phyloP scores from a whole-genome alignment of 2,888 invertebrate genomes.

The Lasius platythorax region DNA sequence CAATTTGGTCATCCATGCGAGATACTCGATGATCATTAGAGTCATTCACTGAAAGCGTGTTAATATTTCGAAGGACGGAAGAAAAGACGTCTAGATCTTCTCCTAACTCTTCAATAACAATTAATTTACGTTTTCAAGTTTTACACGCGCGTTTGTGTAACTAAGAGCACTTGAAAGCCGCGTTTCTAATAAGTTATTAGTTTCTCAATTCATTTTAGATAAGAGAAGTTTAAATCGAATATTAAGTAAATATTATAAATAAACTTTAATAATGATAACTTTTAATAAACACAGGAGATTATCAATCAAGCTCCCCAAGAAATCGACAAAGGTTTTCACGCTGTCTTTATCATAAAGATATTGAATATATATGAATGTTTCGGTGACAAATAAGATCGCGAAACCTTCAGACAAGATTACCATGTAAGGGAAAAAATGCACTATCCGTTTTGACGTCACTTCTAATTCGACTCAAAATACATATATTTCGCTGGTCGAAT shows the following conservation, averaged over 20 bases:
- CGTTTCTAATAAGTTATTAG: slow-evolving; percentile 12
- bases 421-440: background rate
- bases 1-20: background rate
- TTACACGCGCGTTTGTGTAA: background rate
- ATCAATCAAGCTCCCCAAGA: background rate
- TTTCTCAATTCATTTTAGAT: background rate
- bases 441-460: background rate
- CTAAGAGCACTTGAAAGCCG: background rate
- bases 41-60: slow-evolving; percentile 5
- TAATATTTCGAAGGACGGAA: background rate
- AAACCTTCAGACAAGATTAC: background rate
- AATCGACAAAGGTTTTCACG: too few species aligned
- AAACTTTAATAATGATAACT: background rate
- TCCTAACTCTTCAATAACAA: slow-evolving; percentile 15
- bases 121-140: slow-evolving; percentile 11
- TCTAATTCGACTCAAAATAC: slow-evolving; percentile 22
- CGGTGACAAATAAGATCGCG: background rate
- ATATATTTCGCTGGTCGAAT: background rate
- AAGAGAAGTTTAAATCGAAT: slow-evolving; percentile 1
- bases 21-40: slow-evolving; percentile 29
- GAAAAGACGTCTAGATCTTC: slow-evolving; percentile 3
- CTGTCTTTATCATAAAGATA: background rate
- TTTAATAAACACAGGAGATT: background rate
- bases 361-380: background rate
- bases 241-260: background rate